phyloP scores from a whole-genome alignment of 2,888 invertebrate species.

The Psylliodes chrysocephalus region DNA sequence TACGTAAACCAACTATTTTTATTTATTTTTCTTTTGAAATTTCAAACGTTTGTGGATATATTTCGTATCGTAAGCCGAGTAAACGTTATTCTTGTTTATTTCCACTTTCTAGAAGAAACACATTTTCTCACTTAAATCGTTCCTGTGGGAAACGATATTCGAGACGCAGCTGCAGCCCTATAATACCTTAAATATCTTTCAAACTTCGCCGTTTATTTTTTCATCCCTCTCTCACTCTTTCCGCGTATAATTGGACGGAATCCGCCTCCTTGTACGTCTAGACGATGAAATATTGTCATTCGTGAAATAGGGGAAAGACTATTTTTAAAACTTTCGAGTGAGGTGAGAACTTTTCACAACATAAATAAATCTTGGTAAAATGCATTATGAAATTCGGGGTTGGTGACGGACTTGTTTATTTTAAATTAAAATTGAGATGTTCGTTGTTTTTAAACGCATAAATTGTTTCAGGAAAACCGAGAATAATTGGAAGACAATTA shows the following conservation, averaged over 20 bases:
- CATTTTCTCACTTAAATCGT: background rate
- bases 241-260: background rate
- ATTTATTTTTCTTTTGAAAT: too few relatives aligned
- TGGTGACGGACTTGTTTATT: too few relatives aligned
- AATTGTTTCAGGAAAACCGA: too few relatives aligned
- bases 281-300: constrained; percentile 1
- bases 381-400: too few relatives aligned
- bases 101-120: background rate
- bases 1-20: too few relatives aligned
- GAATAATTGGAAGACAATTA: too few relatives aligned
- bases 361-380: background rate
- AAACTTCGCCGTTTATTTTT: background rate
- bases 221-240: constrained; percentile 6
- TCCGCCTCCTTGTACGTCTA: background rate
- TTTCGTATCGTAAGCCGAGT: too few relatives aligned
- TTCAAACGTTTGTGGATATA: too few relatives aligned
- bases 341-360: constrained; percentile 5
- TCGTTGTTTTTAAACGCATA: too few relatives aligned
- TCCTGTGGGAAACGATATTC: background rate
- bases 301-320: constrained; percentile 6
- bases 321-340: background rate
- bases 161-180: background rate
- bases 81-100: too few relatives aligned
- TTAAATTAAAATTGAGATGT: too few relatives aligned
- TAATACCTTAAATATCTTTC: background rate